These are phyloP conservation scores for Cheilosia variabilis DNA, from an alignment of 2,888 invertebrate species.

Conservation along the genomic window DNA sequence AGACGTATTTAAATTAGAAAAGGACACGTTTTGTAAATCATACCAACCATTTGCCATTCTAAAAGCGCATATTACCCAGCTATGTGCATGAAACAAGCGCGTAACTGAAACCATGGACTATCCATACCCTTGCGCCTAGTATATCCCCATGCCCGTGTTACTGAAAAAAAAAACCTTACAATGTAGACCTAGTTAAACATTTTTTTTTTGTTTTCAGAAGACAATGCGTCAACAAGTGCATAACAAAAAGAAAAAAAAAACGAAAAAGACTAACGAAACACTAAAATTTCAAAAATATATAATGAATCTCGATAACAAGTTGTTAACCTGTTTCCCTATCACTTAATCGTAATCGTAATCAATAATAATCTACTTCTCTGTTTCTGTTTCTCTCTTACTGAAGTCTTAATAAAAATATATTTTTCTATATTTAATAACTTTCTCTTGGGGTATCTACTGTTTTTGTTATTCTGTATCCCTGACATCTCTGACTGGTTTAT, in stretches of 20 bases:
- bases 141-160: background rate
- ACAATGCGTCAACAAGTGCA: constrained; percentile 60
- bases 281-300: constrained; percentile 43
- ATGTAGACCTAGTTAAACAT: background rate
- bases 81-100: too few species aligned
- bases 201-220: constrained; percentile 3
- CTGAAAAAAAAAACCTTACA: background rate
- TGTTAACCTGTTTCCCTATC: constrained; percentile 61
- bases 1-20: too few species aligned
- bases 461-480: constrained; percentile 30
- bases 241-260: constrained; percentile 9
- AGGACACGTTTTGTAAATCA: too few species aligned
- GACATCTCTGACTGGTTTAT: constrained; percentile 19
- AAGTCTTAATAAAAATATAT: constrained; percentile 76
- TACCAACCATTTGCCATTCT: too few species aligned
- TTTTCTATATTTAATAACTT: constrained; percentile 70
- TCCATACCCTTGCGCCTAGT: background rate
- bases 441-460: constrained; percentile 38
- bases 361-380: constrained; percentile 37
- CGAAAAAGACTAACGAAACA: constrained; percentile 3
- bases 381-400: constrained; percentile 31
- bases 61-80: too few species aligned
- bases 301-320: constrained; percentile 37
- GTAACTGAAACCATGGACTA: too few species aligned
- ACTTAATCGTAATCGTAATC: constrained; percentile 55